phyloP scores from a whole-genome alignment of 2,797 vertebrate genomes.

The Lacerta viridis region DNA sequence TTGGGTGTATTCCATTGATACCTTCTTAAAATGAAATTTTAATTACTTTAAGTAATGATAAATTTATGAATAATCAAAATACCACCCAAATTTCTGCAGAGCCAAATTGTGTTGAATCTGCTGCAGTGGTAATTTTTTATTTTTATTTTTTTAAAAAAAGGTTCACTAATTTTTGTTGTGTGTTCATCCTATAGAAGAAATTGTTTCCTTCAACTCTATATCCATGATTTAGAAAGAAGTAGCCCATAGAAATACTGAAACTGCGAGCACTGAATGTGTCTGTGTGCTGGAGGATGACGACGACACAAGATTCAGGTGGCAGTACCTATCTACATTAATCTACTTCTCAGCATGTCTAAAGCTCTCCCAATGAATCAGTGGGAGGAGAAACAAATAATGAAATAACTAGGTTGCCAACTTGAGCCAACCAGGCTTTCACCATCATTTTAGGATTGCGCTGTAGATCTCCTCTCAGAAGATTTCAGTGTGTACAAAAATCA shows the following conservation, averaged over 20 bases:
- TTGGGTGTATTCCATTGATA: no score
- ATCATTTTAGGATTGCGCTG: not conserved
- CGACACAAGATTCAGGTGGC: no score
- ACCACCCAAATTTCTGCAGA: not conserved
- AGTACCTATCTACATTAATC: no score
- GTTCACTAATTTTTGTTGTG: not conserved
- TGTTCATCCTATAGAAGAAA: not conserved
- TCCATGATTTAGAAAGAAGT: not conserved
- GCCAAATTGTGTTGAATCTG: not conserved
- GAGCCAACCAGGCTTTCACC: not conserved
- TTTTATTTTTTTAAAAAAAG: not conserved
- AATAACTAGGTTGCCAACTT: no score
- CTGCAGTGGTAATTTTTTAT: not conserved
- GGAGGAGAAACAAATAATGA: no score
- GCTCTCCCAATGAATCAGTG: not conserved
- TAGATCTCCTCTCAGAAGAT: not conserved
- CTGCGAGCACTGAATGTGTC: no score
- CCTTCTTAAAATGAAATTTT: no score
- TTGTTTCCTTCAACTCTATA: not conserved
- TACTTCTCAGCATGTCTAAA: not conserved
- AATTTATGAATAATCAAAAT: not conserved
- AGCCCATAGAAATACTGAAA: not conserved
- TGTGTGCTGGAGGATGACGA: no score
- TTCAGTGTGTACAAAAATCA: conserved; percentile 32
- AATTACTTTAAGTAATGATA: not conserved